Percentiles rank a stretch among this genome's conserved stretches.
Conservation (phyloP, 2,888 invertebrate species). For the Dicycla oo region DNA sequence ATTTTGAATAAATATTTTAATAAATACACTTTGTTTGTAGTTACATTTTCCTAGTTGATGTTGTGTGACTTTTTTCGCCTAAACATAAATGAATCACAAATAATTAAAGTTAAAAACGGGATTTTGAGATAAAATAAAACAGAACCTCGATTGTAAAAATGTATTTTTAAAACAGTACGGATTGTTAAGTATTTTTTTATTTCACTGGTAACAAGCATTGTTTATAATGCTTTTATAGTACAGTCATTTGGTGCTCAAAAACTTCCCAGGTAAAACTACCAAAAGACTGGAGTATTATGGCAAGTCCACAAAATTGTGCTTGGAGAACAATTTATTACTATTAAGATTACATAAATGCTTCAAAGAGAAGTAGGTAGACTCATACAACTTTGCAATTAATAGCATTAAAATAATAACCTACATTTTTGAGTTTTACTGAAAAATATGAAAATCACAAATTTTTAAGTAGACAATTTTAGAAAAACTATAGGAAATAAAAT, state of each 20-base stretch:
- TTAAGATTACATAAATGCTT: constrained; percentile 20
- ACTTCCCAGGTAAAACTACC: too few species aligned
- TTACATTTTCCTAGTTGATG: not conserved
- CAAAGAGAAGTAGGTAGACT: not conserved
- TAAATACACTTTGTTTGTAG: not conserved
- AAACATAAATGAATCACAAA: not conserved
- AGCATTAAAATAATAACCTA: not conserved
- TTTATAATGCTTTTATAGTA: not conserved
- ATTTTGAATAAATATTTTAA: constrained; percentile 57
- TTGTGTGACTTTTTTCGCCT: not conserved
- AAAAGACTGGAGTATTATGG: too few species aligned
- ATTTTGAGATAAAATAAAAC: constrained; percentile 20
- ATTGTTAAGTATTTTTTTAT: constrained; percentile 13
- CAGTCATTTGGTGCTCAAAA: too few species aligned
- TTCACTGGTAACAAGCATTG: constrained; percentile 35
- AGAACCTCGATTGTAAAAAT: constrained; percentile 28
- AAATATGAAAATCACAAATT: not conserved
- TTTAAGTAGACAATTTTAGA: constrained; percentile 19
- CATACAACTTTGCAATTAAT: not conserved
- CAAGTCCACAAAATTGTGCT: constrained; percentile 16
- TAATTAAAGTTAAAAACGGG: not conserved
- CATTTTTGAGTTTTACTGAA: not conserved
- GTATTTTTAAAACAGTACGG: constrained; percentile 38
- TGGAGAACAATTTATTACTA: constrained; percentile 8
- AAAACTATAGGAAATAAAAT: not conserved